Conservation (phyloP, 2,888 invertebrate genomes). For the Erpobdella octoculata region DNA sequence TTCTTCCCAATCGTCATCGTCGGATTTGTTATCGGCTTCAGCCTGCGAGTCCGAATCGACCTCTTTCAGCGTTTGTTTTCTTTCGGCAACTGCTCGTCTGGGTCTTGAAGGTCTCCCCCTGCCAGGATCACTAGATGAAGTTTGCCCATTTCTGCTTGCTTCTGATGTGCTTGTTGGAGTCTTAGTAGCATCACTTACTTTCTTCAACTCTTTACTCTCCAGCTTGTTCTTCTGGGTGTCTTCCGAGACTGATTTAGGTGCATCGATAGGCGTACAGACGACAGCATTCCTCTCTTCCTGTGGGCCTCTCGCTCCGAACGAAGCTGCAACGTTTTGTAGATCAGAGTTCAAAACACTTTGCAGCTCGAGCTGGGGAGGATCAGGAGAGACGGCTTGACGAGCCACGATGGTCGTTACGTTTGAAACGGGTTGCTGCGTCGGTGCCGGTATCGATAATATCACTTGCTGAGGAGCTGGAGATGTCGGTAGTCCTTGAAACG, state of each 20-base stretch:
- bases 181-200: too few species aligned
- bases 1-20: constrained; percentile 17
- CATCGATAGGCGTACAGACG: not conserved
- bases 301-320: too few species aligned
- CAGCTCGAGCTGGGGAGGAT: not conserved
- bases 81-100: constrained; percentile 4
- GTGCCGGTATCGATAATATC: not conserved
- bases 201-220: too few species aligned
- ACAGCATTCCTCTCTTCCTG: too few species aligned
- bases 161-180: too few species aligned
- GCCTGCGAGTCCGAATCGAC: not conserved
- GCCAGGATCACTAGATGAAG: too few species aligned
- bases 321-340: too few species aligned
- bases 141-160: too few species aligned
- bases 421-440: not conserved
- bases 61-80: not conserved
- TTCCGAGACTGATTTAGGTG: not conserved
- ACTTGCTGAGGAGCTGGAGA: not conserved
- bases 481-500: too few species aligned
- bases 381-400: too few species aligned
- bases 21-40: not conserved
- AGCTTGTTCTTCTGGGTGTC: too few species aligned
- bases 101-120: not conserved
- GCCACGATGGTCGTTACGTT: too few species aligned
- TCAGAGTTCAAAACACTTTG: not conserved